phyloP scores from a whole-genome alignment of 2,113 vertebrate genomes.

The Tamias sibiricus region DNA sequence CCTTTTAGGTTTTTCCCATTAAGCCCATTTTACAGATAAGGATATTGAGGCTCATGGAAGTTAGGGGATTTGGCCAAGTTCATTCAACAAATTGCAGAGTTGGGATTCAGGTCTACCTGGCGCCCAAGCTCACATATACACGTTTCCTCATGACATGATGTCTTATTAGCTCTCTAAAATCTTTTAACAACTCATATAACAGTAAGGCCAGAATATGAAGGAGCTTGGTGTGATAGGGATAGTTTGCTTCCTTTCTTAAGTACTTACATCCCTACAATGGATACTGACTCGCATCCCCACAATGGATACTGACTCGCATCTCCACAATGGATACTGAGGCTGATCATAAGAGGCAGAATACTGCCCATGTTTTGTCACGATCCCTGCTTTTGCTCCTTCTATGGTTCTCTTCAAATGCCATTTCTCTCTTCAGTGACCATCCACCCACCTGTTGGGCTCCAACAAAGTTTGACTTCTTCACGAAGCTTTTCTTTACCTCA shows the following conservation, averaged over 20 bases:
- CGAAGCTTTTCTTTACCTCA: neutral
- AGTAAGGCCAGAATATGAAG: neutral
- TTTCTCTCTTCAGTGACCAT: neutral
- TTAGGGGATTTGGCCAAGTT: neutral
- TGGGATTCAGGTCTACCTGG: neutral
- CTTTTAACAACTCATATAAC: neutral
- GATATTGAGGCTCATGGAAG: neutral
- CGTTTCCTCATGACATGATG: neutral
- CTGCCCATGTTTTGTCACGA: fast-evolving
- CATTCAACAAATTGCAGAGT: neutral
- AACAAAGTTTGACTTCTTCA: neutral
- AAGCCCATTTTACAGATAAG: conserved; percentile 5
- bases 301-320: neutral
- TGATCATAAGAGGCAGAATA: neutral
- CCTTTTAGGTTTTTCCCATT: neutral
- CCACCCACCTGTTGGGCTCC: neutral
- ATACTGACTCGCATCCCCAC: neutral
- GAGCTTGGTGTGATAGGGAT: neutral
- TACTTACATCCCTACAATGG: neutral
- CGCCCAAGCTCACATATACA: neutral
- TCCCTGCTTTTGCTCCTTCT: neutral
- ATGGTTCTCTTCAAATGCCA: neutral
- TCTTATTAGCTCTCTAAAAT: neutral
- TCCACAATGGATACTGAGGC: neutral
- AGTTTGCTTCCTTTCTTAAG: neutral